Evolutionary conservation across 2,797 vertebrate genomes (phyloP), one percentile per base, ranked within the genome.

Genomic region (Euphonia xanthogaster): DNA sequence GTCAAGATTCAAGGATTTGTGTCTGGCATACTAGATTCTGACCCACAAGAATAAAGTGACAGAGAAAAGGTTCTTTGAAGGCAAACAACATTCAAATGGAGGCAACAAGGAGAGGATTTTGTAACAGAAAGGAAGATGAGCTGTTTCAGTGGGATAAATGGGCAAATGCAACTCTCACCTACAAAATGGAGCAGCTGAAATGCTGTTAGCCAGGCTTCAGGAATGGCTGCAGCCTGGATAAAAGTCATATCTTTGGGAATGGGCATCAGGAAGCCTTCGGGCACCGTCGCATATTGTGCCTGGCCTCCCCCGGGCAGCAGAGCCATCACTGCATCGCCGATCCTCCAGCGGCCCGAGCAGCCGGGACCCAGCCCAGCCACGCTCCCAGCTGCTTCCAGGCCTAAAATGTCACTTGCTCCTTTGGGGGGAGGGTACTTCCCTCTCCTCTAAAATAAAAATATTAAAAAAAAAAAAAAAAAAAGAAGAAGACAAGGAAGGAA

Each of bases 171-270:
- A 40, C 66, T 89, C 97, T 97, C 96, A 99, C 98, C 99, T 94
- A 98, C 70, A 45, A 98, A 95, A 77, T 97, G 98, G 90, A 99
- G 97, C 90, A 99, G 98, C 95, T 99, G 99, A 75, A 98, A 99
- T 54, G 98, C 98, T 2, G 98, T 99, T 93, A 99, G 96, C 99
- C 99, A 99, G 89, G 98, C 98, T 95, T 99, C 98, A 1, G 98
- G 99, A 82, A 99, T 97, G 53, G 98, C 98, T 50, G 98, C 98
- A 37, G 98, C 98, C 93, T 99, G 97, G 24, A 75, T 48, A 13
- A 98, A 96, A 12, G 97, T 97, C 82, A 99, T 96, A 20, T 97
- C 97, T 4, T 79, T 48, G 24, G 98, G 98, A 55, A 98, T 25
- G 4, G 97, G 95, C 98, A 99, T 98, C 79, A 99, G 96, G n/a